Percentiles rank a stretch among this genome's conserved stretches.
These are phyloP conservation scores for Etheostoma nigrum DNA, from an alignment of 2,797 vertebrate species.

Conservation along the genomic window DNA sequence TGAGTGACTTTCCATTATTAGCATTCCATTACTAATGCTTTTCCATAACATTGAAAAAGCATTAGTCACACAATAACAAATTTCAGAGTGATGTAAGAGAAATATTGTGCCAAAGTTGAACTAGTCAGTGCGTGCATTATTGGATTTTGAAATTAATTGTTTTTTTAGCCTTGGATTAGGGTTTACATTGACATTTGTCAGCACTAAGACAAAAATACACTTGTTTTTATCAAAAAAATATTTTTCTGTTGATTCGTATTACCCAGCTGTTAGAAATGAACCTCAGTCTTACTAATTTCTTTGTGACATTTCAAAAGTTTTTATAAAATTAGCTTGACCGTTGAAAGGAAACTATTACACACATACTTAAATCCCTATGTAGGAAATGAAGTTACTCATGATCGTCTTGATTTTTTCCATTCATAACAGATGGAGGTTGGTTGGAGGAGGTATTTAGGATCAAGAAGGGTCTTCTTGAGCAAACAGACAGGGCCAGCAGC, in stretches of 20 bases:
- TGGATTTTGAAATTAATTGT: background rate
- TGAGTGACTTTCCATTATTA: background rate
- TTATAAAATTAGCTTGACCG: slow-evolving; percentile 17
- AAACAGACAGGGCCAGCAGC: slow-evolving; percentile 54
- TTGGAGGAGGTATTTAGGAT: slow-evolving; percentile 43
- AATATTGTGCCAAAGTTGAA: background rate
- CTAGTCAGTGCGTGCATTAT: background rate
- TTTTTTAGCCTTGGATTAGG: background rate
- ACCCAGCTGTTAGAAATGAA: background rate
- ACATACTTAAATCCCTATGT: slow-evolving; percentile 1
- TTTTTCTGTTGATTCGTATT: background rate
- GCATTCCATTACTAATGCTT: background rate
- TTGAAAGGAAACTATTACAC: slow-evolving; percentile 28
- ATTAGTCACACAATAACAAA: background rate
- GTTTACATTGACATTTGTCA: background rate
- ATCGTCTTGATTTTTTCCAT: slow-evolving; percentile 63
- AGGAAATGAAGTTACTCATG: slow-evolving; percentile 43
- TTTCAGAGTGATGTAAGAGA: background rate
- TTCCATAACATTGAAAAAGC: background rate
- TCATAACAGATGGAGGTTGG: slow-evolving; percentile 54
- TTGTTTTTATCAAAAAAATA: background rate
- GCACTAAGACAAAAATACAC: background rate
- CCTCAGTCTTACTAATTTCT: background rate
- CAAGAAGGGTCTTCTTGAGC: slow-evolving; percentile 43
- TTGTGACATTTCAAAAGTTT: slow-evolving; percentile 20